These are phyloP conservation scores for Drosophila rufa DNA, from an alignment of 1,140 invertebrate species.

Conservation along the genomic window DNA sequence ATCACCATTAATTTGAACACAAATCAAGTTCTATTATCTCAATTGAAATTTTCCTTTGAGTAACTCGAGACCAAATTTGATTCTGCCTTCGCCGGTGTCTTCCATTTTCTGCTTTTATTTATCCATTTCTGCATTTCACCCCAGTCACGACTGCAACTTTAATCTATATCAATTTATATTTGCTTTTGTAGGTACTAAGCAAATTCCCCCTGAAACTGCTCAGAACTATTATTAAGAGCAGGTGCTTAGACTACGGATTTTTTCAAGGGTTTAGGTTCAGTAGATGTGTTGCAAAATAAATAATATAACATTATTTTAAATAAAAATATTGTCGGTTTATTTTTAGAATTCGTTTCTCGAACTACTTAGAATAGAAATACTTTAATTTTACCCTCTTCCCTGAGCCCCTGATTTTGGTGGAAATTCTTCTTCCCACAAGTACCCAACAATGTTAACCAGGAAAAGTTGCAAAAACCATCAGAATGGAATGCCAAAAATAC, in stretches of 20 bases:
- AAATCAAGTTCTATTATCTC: slow-evolving; percentile 39
- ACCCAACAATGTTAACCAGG: slow-evolving; percentile 31
- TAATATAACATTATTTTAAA: neutral
- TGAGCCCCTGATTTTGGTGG: slow-evolving; percentile 6
- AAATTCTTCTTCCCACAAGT: slow-evolving; percentile 7
- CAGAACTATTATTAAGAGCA: slow-evolving; percentile 18
- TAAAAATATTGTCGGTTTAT: too few species aligned
- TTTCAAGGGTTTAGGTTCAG: neutral
- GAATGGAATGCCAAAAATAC: slow-evolving; percentile 49
- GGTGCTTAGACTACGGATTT: neutral
- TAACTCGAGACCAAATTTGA: slow-evolving; percentile 41
- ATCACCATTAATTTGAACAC: slow-evolving; percentile 21
- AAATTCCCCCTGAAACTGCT: slow-evolving; percentile 13
- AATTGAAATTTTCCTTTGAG: slow-evolving; percentile 48
- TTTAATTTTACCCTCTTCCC: neutral
- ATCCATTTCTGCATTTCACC: neutral
- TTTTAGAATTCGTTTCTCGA: neutral
- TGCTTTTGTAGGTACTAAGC: slow-evolving; percentile 24
- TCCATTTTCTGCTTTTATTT: slow-evolving; percentile 15
- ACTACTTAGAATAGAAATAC: too few species aligned
- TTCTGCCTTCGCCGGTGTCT: slow-evolving; percentile 6
- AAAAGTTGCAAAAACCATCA: slow-evolving; percentile 46
- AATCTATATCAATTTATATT: slow-evolving; percentile 61
- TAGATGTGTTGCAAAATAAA: too few species aligned
- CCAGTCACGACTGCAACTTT: slow-evolving; percentile 55